Conservation (phyloP, 2,113 vertebrate species). For the Calidris pugnax region DNA sequence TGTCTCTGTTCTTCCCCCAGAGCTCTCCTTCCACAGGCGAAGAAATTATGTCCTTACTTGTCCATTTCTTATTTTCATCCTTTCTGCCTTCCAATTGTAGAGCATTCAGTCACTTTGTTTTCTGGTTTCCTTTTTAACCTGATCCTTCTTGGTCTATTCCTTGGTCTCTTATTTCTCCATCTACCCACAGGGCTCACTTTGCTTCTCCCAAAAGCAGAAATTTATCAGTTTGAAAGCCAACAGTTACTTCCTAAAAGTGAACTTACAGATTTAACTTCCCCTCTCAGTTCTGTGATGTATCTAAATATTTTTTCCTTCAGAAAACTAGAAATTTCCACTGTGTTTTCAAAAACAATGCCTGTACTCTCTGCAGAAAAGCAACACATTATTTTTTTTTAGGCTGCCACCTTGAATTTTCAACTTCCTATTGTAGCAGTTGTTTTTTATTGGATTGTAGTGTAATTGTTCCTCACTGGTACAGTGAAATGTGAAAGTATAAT, state of each 20-base stretch:
- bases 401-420: slow-evolving; percentile 14
- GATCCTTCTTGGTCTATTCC: not conserved
- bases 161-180: not conserved
- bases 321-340: not conserved
- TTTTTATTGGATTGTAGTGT: not conserved
- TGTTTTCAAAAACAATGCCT: not conserved
- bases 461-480: not conserved
- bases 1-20: not conserved
- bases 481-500: not conserved
- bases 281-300: not conserved
- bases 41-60: not conserved
- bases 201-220: not conserved
- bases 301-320: not conserved
- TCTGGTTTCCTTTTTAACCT: not conserved
- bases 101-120: not conserved
- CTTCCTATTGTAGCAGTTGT: not conserved
- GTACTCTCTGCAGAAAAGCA: not conserved
- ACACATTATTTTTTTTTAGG: not conserved
- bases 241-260: not conserved
- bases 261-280: not conserved
- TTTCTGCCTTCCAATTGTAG: not conserved
- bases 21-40: not conserved
- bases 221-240: not conserved
- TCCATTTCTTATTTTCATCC: not conserved
- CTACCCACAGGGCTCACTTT: not conserved